Evolutionary conservation across 2,113 vertebrate genomes (phyloP).

Genomic region (Poeciliopsis prolifica): DNA sequence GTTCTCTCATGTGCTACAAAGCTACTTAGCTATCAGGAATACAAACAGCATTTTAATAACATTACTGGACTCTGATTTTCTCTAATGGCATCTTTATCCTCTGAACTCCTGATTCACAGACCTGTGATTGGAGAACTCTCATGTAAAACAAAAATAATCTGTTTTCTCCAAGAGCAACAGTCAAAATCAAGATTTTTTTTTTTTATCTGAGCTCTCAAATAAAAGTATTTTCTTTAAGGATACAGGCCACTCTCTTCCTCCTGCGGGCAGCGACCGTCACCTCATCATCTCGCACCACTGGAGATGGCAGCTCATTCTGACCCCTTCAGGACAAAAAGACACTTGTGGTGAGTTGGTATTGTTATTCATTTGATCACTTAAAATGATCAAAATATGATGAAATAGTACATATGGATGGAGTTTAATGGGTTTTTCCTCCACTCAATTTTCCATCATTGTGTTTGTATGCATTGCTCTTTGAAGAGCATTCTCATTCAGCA

Average conservation of each 20-base stretch:
- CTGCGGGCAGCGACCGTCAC: slow-evolving; percentile 79
- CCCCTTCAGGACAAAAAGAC: slow-evolving; percentile 24
- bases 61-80: neutral
- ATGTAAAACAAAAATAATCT: neutral
- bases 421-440: neutral
- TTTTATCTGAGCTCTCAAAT: neutral
- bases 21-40: neutral
- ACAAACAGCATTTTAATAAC: neutral
- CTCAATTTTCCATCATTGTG: too few relatives aligned
- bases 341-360: neutral
- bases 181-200: neutral
- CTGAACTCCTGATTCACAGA: neutral
- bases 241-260: slow-evolving; percentile 87
- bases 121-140: neutral
- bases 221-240: slow-evolving; percentile 74
- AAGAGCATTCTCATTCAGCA: neutral
- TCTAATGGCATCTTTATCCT: neutral
- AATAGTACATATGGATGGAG: neutral
- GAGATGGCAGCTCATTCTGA: slow-evolving; percentile 71
- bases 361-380: too few relatives aligned
- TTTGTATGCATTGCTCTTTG: neutral
- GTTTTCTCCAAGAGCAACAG: neutral
- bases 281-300: slow-evolving; percentile 80
- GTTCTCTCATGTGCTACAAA: neutral
- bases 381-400: neutral